Evolutionary conservation across 2,113 vertebrate genomes (phyloP), one percentile per base, ranked within the genome.

Genomic region (Myotis davidii): DNA sequence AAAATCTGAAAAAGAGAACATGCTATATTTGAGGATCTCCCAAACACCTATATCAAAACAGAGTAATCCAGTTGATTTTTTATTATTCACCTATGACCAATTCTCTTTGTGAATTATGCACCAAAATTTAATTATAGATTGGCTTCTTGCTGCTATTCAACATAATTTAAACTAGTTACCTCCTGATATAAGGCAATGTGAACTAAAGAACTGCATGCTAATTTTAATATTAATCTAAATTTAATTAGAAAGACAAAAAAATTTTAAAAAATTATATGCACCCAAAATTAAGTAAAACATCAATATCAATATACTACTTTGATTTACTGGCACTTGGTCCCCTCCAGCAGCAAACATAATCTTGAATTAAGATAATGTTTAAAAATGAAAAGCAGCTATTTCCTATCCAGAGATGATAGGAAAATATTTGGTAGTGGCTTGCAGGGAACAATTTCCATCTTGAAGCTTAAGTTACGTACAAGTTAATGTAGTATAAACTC

Each of bases 171-270:
- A 77, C 32, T 85, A 21, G 18, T 88, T 84, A 85, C 27, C 12
- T 74, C 10, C n/a, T 92, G 29, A 86, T 37, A 50, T 45, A 70
- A 69, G 54, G 45, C 13, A 27, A 50, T 65, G 20, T 87, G 5
- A 76, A 86, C 56, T 42, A 85, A 88, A 91, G 42, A 93, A 93
- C 76, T 72, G 3, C 32, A 88, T 13, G 18, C 56, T 65, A 64
- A 67, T 95, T 84, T 94, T 76, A 89, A 95, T 34, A 93, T 64
- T 92, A 77, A 86, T 84, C 34, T 74, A 94, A 84, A 73, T 4
- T 92, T 83, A 74, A 67, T 59, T 69, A 78, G 45, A 81, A 77
- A 88, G 13, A 17, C 20, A 69, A 94, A 65, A 93, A 81, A 88
- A 18, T 85, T 39, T n/a, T 34, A 29, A 61, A 54, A 83, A 92